Base-by-base conservation (phyloP, 2,888 invertebrate species). In the Strigamia transsilvanica region DNA sequence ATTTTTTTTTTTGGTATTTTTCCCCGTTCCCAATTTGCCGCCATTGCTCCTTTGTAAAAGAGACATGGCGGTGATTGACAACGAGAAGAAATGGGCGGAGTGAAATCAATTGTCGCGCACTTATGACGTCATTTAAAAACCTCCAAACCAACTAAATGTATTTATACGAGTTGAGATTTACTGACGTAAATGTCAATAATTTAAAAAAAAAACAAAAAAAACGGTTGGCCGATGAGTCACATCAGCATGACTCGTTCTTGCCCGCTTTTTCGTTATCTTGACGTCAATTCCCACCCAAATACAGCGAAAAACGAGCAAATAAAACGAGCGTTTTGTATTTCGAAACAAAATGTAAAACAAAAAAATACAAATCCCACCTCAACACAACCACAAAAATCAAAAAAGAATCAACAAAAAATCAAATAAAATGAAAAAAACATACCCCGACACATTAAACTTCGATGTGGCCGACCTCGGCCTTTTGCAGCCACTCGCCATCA, bases 401-500 rank as follows among this genome's bases (percentile, higher is more conserved):
- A 10, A 13, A 46, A 46, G n/a, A 73, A 3, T 10, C 5, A 73
- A 73, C 32, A 9, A 18, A 6, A 73, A 6, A 46, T 13, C 12
- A 46, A 46, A 78, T 2, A 78, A 27, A 21, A 12, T 38, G 15
- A 9, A n/a, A 27, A 10, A 27, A 23, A 42, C 13, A 21, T 66
- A 32, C 27, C 83, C 84, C 83, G 83, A 85, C 85, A 84, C 84
- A 38, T 83, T 79, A 34, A 85, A 83, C 82, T 84, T 85, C 27
- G 21, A 23, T 21, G 84, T 84, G 80, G 86, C 91, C 0, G 93
- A 92, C 84, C 93, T 87, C 3, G 91, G 91, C 21, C 93, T 89
- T 86, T 93, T 94, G 21, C 61, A 21, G 18, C 61, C 23, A 12
- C 23, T 66, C 12, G 23, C 92, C 38, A 92, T 88, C 91, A 92